phyloP scores from a whole-genome alignment of 2,113 vertebrate genomes.

The Ammodytes dubius region DNA sequence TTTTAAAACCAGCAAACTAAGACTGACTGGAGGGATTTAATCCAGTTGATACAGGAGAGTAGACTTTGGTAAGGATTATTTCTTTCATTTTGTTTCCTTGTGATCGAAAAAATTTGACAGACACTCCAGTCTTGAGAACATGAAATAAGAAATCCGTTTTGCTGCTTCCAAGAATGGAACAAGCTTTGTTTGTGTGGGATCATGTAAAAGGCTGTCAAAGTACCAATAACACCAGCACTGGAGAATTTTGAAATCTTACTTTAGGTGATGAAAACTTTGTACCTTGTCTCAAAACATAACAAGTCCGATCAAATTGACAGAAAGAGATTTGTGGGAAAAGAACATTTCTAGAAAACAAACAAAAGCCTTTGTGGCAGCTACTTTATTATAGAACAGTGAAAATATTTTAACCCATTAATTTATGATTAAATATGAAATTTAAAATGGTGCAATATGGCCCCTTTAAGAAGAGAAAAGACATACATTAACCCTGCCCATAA shows the following conservation, averaged over 20 bases:
- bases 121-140: slow-evolving; percentile 6
- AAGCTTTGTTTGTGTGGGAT: not conserved
- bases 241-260: slow-evolving; percentile 1
- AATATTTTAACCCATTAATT: slow-evolving; percentile 56
- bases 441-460: slow-evolving; percentile 71
- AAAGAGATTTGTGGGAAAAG: not conserved
- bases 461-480: slow-evolving; percentile 60
- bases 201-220: not conserved
- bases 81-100: slow-evolving; percentile 8
- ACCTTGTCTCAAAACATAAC: not conserved
- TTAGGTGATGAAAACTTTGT: slow-evolving; percentile 1
- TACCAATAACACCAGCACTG: slow-evolving; percentile 17
- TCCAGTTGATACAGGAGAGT: slow-evolving; percentile 30
- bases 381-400: slow-evolving; percentile 69
- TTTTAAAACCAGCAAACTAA: slow-evolving; percentile 37
- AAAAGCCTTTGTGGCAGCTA: slow-evolving; percentile 72
- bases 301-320: slow-evolving; percentile 7
- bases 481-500: slow-evolving; percentile 44
- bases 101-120: not conserved
- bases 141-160: not conserved
- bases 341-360: slow-evolving; percentile 38
- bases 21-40: slow-evolving; percentile 44
- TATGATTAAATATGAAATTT: slow-evolving; percentile 70
- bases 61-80: slow-evolving; percentile 44
- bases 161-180: not conserved